Percentiles rank a stretch among this genome's conserved stretches.
phyloP scores from a whole-genome alignment of 1,140 invertebrate species.

The Pentalonia nigronervosa region DNA sequence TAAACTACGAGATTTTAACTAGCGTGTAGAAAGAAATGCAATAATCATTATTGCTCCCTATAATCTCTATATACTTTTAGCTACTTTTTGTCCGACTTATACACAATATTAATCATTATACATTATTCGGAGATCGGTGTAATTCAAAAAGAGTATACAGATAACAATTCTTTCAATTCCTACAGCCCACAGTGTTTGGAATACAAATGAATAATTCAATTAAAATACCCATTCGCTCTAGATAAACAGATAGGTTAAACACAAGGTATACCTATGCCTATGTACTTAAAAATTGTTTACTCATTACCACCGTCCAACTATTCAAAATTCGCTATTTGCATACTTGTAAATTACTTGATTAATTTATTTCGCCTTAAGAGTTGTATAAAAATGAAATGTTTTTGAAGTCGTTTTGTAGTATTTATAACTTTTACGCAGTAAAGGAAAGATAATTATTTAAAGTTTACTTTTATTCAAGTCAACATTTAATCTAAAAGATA shows the following conservation, averaged over 20 bases:
- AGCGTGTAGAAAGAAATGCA: background rate
- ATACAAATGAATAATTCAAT: background rate
- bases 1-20: slow-evolving; percentile 12
- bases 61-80: background rate
- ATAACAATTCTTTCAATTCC: slow-evolving; percentile 10
- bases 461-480: background rate
- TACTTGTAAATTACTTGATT: background rate
- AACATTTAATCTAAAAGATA: background rate
- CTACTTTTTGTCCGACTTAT: background rate
- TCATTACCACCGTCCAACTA: background rate
- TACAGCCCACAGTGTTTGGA: background rate
- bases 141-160: slow-evolving; percentile 5
- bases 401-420: background rate
- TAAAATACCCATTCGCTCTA: background rate
- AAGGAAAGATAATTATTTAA: background rate
- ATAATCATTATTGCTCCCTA: slow-evolving; percentile 22
- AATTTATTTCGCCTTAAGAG: background rate
- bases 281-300: background rate
- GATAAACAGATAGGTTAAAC: background rate
- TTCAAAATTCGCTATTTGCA: background rate
- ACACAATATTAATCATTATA: background rate
- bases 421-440: background rate
- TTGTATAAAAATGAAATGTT: background rate
- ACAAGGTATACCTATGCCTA: background rate
- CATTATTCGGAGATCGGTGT: background rate